Percentiles rank a stretch among this genome's conserved stretches.
phyloP scores from a whole-genome alignment of 2,797 vertebrate genomes.

The Telmatherina bonti region DNA sequence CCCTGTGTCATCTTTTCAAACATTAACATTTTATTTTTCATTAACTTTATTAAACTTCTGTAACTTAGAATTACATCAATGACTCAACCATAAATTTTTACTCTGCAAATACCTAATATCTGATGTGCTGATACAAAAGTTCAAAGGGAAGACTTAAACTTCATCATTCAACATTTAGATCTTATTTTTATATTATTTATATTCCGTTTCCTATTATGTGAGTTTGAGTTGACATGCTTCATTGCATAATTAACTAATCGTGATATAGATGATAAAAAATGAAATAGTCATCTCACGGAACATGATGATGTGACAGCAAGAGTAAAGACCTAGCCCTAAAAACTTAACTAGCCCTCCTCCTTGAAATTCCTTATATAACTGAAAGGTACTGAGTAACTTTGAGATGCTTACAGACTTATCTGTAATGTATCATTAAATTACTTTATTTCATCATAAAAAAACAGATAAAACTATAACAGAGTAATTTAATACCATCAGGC shows the following conservation, averaged over 20 bases:
- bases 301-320: neutral
- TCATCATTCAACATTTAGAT: neutral
- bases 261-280: conserved; percentile 13
- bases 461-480: neutral
- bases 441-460: neutral
- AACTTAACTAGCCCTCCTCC: conserved; percentile 10
- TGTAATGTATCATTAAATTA: conserved; percentile 4
- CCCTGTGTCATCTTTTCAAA: conserved; percentile 27
- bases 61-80: neutral
- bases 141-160: neutral
- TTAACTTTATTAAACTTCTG: conserved; percentile 36
- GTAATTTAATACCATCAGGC: neutral
- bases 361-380: conserved; percentile 31
- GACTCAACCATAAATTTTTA: conserved; percentile 7
- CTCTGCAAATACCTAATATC: conserved; percentile 4
- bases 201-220: neutral
- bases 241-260: neutral
- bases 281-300: conserved; percentile 4
- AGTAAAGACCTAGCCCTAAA: conserved; percentile 11
- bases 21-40: conserved; percentile 48
- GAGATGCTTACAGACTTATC: neutral
- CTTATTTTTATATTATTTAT: neutral
- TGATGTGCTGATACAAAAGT: neutral
- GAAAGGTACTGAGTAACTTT: conserved; percentile 38
- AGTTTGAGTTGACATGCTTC: neutral